A percentile compares a stretch with the other conserved stretches of the same genome.
Conservation (phyloP, 2,113 vertebrate genomes). For the Chlamydotis undulata region DNA sequence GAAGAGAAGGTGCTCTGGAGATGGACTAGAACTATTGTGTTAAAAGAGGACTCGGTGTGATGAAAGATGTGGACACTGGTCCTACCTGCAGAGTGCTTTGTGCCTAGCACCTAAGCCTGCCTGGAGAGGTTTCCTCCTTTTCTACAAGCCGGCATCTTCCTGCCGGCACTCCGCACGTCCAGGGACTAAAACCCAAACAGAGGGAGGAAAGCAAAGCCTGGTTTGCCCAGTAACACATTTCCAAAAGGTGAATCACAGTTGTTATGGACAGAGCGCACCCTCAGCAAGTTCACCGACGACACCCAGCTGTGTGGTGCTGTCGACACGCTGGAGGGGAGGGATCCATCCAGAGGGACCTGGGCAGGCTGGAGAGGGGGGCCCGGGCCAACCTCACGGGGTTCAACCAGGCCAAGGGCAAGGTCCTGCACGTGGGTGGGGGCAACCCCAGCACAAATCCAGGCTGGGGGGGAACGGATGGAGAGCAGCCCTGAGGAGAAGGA, state of each 20-base stretch:
- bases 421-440: too few species aligned
- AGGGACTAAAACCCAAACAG: background rate
- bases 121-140: background rate
- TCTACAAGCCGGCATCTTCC: background rate
- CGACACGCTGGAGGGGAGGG: too few species aligned
- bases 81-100: background rate
- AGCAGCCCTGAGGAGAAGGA: too few species aligned
- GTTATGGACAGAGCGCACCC: background rate
- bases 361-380: too few species aligned
- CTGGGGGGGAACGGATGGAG: too few species aligned
- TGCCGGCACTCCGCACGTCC: fast-evolving
- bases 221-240: background rate
- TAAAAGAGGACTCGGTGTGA: background rate
- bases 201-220: background rate
- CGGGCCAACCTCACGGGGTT: too few species aligned
- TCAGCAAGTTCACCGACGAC: too few species aligned
- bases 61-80: background rate
- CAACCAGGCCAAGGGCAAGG: too few species aligned
- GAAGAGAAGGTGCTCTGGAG: background rate
- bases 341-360: too few species aligned
- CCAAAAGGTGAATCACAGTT: background rate
- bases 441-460: too few species aligned
- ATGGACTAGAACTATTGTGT: background rate
- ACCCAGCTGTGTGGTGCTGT: too few species aligned
- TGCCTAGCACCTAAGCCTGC: background rate